Percentiles rank a stretch among this genome's conserved stretches.
These are phyloP conservation scores for Drosophila meridiana DNA, from an alignment of 2,888 invertebrate species.

Conservation along the genomic window DNA sequence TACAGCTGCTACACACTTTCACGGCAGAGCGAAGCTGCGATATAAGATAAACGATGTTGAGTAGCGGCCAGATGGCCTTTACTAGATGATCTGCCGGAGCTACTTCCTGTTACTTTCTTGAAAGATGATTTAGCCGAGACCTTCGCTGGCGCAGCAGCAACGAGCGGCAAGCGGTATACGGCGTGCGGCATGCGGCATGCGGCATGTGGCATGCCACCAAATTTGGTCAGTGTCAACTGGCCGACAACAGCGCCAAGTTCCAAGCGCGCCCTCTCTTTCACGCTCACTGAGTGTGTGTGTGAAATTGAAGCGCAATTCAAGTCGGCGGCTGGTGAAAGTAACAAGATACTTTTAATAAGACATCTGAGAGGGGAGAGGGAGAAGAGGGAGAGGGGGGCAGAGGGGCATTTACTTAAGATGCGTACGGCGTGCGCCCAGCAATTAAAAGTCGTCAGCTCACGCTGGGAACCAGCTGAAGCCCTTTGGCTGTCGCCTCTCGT, in stretches of 20 bases:
- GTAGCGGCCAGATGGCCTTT: slow-evolving; percentile 6
- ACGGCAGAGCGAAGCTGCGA: neutral
- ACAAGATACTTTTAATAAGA: slow-evolving; percentile 82
- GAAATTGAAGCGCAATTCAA: slow-evolving; percentile 79
- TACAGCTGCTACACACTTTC: slow-evolving; percentile 3
- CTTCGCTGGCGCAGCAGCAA: slow-evolving; percentile 35
- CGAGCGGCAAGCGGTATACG: neutral
- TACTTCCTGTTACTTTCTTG: slow-evolving; percentile 9
- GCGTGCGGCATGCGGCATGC: slow-evolving; percentile 3
- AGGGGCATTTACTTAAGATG: slow-evolving; percentile 63
- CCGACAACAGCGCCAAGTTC: slow-evolving; percentile 2
- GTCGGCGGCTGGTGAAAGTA: slow-evolving; percentile 76
- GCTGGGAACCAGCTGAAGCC: slow-evolving; percentile 10
- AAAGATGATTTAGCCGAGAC: slow-evolving; percentile 44
- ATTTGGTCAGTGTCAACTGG: slow-evolving; percentile 64
- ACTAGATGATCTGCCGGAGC: slow-evolving; percentile 4
- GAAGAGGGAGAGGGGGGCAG: too few species aligned
- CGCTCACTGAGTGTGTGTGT: slow-evolving; percentile 56
- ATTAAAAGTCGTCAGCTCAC: slow-evolving; percentile 39
- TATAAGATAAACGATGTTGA: slow-evolving; percentile 10
- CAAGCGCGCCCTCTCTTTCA: slow-evolving; percentile 2
- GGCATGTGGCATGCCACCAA: slow-evolving; percentile 36
- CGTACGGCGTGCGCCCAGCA: slow-evolving; percentile 63
- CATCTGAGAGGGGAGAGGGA: slow-evolving; percentile 50
- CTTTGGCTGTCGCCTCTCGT: neutral